A percentile compares a stretch with the other conserved stretches of the same genome.
phyloP scores from a whole-genome alignment of 2,888 invertebrate genomes.

The Neoitamus cyanurus region DNA sequence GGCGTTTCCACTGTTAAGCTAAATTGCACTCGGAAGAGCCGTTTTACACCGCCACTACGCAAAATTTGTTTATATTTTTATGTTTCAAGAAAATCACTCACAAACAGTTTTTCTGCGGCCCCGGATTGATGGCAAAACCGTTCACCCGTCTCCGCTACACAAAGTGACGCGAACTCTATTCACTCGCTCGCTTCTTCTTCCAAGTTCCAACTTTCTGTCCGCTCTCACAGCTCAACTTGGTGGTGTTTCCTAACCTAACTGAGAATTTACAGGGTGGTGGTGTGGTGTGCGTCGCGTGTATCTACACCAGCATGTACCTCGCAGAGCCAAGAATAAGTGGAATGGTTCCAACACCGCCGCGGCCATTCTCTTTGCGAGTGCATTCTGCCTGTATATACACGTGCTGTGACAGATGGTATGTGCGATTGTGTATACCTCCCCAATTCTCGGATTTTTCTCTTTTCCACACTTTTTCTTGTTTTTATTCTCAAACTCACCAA shows the following conservation, averaged over 20 bases:
- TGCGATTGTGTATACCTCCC: background rate
- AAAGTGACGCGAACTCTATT: constrained; percentile 34
- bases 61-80: constrained; percentile 19
- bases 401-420: background rate
- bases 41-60: background rate
- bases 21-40: background rate
- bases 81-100: constrained; percentile 6
- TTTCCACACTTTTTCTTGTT: background rate
- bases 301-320: background rate
- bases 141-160: constrained; percentile 31
- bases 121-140: constrained; percentile 11
- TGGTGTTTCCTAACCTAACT: background rate
- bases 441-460: background rate
- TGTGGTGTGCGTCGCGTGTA: background rate
- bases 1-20: background rate
- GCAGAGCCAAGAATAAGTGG: background rate
- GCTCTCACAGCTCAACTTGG: background rate
- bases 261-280: background rate
- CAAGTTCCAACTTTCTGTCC: background rate
- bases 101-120: constrained; percentile 1
- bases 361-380: background rate
- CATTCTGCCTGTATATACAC: background rate
- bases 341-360: background rate
- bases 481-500: constrained; percentile 23
- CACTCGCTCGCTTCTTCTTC: background rate